These are phyloP conservation scores for Scaptomyza reducta DNA, from an alignment of 2,888 invertebrate species.

Conservation along the genomic window DNA sequence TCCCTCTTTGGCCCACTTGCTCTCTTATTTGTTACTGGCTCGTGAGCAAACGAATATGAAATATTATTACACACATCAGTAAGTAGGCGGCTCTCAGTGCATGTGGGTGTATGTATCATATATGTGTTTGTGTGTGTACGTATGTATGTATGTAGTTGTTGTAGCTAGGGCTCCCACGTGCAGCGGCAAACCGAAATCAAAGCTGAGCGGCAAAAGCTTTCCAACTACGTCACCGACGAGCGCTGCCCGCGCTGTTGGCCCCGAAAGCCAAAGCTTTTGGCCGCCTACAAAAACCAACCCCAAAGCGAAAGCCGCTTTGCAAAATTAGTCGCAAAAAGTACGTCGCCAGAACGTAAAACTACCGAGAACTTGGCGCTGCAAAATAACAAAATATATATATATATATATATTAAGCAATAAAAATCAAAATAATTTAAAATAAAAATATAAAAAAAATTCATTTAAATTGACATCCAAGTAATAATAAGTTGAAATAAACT, in stretches of 20 bases:
- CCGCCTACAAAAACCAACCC: slow-evolving; percentile 78
- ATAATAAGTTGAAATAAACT: slow-evolving; percentile 8
- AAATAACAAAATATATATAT: no score
- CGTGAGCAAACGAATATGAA: slow-evolving; percentile 9
- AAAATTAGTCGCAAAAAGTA: slow-evolving; percentile 83
- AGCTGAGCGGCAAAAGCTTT: slow-evolving; percentile 46
- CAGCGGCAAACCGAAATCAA: slow-evolving; percentile 36
- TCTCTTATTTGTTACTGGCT: not conserved
- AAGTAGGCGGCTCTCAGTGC: slow-evolving; percentile 30
- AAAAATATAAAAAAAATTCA: slow-evolving; percentile 1
- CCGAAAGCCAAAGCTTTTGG: slow-evolving; percentile 67
- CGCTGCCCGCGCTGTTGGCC: slow-evolving; percentile 43
- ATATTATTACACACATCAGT: slow-evolving; percentile 57
- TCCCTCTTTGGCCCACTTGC: not conserved
- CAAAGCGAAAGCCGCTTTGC: slow-evolving; percentile 74
- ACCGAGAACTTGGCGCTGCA: slow-evolving; percentile 37
- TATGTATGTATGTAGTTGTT: slow-evolving; percentile 20
- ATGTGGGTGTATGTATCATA: not conserved
- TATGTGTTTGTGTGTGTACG: not conserved
- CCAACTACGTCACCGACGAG: slow-evolving; percentile 46
- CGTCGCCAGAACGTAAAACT: slow-evolving; percentile 78
- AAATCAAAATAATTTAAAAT: slow-evolving; percentile 4
- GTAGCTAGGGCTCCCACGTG: slow-evolving; percentile 46
- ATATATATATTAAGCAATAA: slow-evolving; percentile 11
- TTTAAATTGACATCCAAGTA: slow-evolving; percentile 5